Evolutionary conservation across 2,888 invertebrate genomes (phyloP).

Genomic region (Rotaria magnacalcarata): DNA sequence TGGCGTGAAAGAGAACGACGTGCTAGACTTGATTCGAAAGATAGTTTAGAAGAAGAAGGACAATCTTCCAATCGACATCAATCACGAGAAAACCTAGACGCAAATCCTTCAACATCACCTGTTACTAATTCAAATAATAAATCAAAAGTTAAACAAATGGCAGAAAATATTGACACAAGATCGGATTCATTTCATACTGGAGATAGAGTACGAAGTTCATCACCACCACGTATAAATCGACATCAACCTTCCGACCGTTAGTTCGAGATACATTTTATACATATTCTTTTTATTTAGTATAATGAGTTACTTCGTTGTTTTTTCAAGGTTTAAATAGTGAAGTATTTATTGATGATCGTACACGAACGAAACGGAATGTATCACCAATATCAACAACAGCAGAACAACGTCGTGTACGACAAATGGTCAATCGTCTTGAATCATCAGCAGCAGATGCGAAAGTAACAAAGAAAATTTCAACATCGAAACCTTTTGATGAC

Average conservation of each 20-base stretch:
- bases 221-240: not conserved
- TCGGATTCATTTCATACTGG: not conserved
- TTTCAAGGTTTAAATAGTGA: not conserved
- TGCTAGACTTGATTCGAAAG: constrained; percentile 4
- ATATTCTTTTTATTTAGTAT: too few relatives aligned
- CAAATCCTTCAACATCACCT: not conserved
- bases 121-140: not conserved
- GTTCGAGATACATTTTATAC: not conserved
- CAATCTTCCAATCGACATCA: not conserved
- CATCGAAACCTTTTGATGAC: not conserved
- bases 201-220: not conserved
- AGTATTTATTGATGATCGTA: not conserved
- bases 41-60: constrained; percentile 31
- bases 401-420: constrained; percentile 4
- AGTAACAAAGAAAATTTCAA: not conserved
- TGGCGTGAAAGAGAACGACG: constrained; percentile 14
- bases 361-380: not conserved
- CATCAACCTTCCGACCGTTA: not conserved
- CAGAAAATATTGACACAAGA: not conserved
- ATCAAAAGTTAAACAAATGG: constrained; percentile 24
- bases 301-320: not conserved
- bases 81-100: not conserved
- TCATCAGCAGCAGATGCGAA: not conserved
- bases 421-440: constrained; percentile 23
- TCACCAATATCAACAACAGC: not conserved